These are phyloP conservation scores for Megaustenia siamemsis DNA, from an alignment of 2,888 invertebrate species.

Conservation along the genomic window DNA sequence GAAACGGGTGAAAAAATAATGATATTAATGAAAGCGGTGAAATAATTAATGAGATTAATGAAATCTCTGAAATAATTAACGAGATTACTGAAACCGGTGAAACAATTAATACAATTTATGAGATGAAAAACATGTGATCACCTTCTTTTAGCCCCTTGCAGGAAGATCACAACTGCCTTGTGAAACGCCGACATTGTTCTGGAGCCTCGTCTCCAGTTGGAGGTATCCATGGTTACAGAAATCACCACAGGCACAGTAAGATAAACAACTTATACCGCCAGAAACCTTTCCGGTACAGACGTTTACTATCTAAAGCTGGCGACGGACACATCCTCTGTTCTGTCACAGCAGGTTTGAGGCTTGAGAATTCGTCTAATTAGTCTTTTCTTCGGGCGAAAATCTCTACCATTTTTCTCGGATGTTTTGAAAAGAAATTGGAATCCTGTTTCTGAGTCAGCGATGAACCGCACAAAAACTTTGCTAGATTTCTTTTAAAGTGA, in stretches of 20 bases:
- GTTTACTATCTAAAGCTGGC: background rate
- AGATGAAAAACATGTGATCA: slow-evolving; percentile 10
- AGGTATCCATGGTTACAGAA: background rate
- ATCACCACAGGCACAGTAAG: too few relatives aligned
- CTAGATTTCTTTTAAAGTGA: background rate
- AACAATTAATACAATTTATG: background rate
- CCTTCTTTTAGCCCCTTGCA: slow-evolving; percentile 41
- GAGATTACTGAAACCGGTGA: too few relatives aligned
- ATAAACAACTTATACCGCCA: too few relatives aligned
- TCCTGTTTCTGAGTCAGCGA: background rate
- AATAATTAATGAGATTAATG: too few relatives aligned
- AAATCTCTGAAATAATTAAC: background rate
- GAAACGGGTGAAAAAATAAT: too few relatives aligned
- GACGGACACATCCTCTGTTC: background rate
- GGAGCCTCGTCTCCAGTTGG: slow-evolving; percentile 19
- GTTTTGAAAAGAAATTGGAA: background rate
- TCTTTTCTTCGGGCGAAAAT: background rate
- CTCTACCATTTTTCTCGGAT: too few relatives aligned
- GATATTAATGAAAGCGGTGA: too few relatives aligned
- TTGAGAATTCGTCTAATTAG: background rate
- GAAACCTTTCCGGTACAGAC: background rate
- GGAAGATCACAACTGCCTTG: slow-evolving; percentile 32
- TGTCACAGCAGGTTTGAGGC: background rate
- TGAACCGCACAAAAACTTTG: too few relatives aligned
- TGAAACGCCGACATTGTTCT: slow-evolving; percentile 43